phyloP scores from a whole-genome alignment of 2,888 invertebrate genomes.

The Adelphocoris suturalis region DNA sequence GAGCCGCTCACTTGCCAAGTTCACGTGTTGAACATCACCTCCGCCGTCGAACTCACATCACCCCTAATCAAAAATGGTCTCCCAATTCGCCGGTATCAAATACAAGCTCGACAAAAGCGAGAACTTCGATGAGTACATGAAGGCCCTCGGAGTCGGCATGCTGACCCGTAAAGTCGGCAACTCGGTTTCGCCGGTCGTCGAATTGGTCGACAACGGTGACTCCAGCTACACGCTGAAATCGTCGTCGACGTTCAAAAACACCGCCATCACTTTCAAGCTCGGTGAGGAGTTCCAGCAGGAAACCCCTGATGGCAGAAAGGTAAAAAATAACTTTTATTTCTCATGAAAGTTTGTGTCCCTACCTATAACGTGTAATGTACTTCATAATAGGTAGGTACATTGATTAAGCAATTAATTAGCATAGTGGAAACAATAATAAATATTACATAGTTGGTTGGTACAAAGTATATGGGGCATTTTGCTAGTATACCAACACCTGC shows the following conservation, averaged over 20 bases:
- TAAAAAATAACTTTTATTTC: constrained; percentile 77
- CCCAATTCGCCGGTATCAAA: constrained; percentile 78
- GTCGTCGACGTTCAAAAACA: constrained; percentile 92
- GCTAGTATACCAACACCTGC: too few relatives aligned
- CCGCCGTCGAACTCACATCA: not conserved
- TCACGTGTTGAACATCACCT: constrained; percentile 26
- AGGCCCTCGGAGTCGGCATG: constrained; percentile 91
- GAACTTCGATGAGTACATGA: constrained; percentile 95
- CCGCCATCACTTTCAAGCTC: constrained; percentile 89
- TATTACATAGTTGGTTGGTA: too few relatives aligned
- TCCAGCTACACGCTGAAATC: constrained; percentile 89
- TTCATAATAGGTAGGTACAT: too few relatives aligned
- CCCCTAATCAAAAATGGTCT: constrained; percentile 60
- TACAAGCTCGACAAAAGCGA: constrained; percentile 90
- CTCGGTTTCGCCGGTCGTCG: constrained; percentile 90
- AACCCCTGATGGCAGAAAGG: constrained; percentile 93
- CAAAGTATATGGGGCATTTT: too few relatives aligned
- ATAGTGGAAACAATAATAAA: too few relatives aligned
- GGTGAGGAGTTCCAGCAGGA: constrained; percentile 94
- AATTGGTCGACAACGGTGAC: constrained; percentile 86
- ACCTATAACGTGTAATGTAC: too few relatives aligned
- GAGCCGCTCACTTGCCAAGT: constrained; percentile 51
- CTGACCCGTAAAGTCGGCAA: constrained; percentile 93
- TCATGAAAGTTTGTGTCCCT: too few relatives aligned
- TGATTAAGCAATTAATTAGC: too few relatives aligned